Percentiles rank a stretch among this genome's conserved stretches.
phyloP scores from a whole-genome alignment of 2,888 invertebrate species.

The Melanchra persicariae region DNA sequence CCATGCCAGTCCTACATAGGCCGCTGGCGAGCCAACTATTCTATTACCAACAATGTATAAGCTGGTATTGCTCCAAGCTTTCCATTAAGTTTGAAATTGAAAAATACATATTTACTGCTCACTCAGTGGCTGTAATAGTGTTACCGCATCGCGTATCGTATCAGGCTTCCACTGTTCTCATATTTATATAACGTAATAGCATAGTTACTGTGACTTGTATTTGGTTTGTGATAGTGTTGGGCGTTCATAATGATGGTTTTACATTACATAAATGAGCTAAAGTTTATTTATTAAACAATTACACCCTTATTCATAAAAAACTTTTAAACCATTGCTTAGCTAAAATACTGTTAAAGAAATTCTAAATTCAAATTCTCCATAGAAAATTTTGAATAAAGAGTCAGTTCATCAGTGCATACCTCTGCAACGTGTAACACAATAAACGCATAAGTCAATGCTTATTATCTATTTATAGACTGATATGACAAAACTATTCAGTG shows the following conservation, averaged over 20 bases:
- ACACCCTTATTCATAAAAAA: too few species aligned
- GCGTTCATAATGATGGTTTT: not conserved
- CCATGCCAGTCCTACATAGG: not conserved
- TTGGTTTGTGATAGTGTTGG: not conserved
- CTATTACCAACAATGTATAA: conserved; percentile 34
- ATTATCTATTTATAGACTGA: too few species aligned
- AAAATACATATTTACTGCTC: conserved; percentile 59
- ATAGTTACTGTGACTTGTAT: not conserved
- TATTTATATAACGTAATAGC: conserved; percentile 7
- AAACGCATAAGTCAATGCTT: too few species aligned
- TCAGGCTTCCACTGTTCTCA: conserved; percentile 7
- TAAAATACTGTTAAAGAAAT: too few species aligned
- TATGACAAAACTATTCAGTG: too few species aligned
- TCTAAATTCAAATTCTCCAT: too few species aligned
- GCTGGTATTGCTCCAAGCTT: conserved; percentile 17
- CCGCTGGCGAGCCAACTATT: conserved; percentile 35
- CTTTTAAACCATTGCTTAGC: too few species aligned
- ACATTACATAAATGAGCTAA: too few species aligned
- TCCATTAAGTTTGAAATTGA: conserved; percentile 50
- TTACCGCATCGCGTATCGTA: not conserved
- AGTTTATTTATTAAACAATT: too few species aligned
- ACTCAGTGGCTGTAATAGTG: conserved; percentile 18
- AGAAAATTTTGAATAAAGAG: too few species aligned
- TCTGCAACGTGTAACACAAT: too few species aligned
- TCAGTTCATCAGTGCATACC: too few species aligned